These are phyloP conservation scores for Gambelia wislizenii DNA, from an alignment of 2,797 vertebrate species.

Conservation along the genomic window DNA sequence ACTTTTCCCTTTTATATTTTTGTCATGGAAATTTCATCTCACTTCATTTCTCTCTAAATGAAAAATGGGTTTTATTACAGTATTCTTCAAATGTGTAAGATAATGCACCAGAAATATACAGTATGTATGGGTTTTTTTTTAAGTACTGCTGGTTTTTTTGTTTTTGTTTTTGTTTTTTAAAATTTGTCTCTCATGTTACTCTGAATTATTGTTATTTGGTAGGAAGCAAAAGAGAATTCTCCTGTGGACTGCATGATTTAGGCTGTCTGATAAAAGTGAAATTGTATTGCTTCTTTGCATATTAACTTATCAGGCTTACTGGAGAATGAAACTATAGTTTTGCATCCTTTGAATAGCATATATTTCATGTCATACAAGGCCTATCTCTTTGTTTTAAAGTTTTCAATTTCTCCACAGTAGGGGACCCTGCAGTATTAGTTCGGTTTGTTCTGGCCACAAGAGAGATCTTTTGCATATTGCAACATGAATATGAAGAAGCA, in stretches of 20 bases:
- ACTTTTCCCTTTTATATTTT: background rate
- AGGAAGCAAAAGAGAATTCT: conserved; percentile 66
- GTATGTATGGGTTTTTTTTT: conserved; percentile 51
- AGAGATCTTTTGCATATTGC: conserved; percentile 21
- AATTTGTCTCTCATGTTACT: conserved; percentile 50
- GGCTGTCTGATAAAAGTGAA: conserved; percentile 62
- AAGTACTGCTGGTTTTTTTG: conserved; percentile 53
- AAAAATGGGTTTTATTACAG: conserved; percentile 24
- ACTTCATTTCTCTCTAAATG: conserved; percentile 50
- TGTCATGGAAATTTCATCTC: conserved; percentile 48
- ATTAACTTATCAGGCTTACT: conserved; percentile 67
- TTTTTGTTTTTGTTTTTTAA: conserved; percentile 35
- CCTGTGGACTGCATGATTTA: conserved; percentile 70
- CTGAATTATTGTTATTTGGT: conserved; percentile 69
- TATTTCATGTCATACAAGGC: conserved; percentile 45
- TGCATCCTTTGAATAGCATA: conserved; percentile 45
- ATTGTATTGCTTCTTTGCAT: conserved; percentile 65
- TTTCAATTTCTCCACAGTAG: conserved; percentile 49
- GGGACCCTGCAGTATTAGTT: conserved; percentile 25
- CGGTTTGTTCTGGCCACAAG: conserved; percentile 2
- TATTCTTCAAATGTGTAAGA: conserved; percentile 50
- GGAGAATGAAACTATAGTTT: conserved; percentile 58
- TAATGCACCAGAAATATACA: conserved; percentile 58
- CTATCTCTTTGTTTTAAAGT: conserved; percentile 51
- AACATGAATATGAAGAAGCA: background rate